These are phyloP conservation scores for Stenchaetothrips biformis DNA, from an alignment of 2,888 invertebrate species.

Conservation along the genomic window DNA sequence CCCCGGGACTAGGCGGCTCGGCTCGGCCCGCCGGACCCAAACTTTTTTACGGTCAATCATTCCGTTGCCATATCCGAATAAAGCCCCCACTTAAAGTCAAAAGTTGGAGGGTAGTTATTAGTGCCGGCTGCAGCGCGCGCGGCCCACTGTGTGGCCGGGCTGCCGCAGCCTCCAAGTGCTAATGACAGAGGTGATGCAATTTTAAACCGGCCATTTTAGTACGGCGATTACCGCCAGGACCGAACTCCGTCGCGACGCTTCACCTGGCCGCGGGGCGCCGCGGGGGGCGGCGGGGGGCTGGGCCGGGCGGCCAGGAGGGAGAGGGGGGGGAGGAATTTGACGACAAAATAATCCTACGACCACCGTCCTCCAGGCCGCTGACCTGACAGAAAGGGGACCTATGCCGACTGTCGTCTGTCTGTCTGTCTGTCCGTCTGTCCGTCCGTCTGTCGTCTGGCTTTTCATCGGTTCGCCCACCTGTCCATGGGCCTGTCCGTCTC, in stretches of 20 bases:
- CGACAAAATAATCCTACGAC: not conserved
- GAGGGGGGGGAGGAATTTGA: not conserved
- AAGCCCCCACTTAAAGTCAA: not conserved
- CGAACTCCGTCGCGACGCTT: not conserved
- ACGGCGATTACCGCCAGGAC: not conserved
- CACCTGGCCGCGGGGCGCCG: not conserved
- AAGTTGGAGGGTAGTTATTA: not conserved
- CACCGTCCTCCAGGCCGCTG: not conserved
- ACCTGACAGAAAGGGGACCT: not conserved
- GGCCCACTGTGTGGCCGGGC: not conserved
- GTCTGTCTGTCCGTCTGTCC: not conserved
- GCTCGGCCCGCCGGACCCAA: not conserved
- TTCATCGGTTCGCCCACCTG: not conserved
- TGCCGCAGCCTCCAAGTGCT: not conserved
- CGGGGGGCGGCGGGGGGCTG: too few species aligned
- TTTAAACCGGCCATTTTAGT: not conserved
- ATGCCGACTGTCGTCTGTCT: not conserved
- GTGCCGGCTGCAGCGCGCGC: not conserved
- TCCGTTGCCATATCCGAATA: not conserved
- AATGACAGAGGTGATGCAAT: not conserved
- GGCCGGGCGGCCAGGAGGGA: too few species aligned
- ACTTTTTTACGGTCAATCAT: slow-evolving; percentile 1
- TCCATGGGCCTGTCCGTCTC: not conserved
- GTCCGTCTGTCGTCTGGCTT: not conserved
- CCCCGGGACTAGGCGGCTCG: not conserved